Percentiles rank a stretch among this genome's conserved stretches.
Conservation (phyloP, 2,888 invertebrate genomes). For the Trisateles emortualis region DNA sequence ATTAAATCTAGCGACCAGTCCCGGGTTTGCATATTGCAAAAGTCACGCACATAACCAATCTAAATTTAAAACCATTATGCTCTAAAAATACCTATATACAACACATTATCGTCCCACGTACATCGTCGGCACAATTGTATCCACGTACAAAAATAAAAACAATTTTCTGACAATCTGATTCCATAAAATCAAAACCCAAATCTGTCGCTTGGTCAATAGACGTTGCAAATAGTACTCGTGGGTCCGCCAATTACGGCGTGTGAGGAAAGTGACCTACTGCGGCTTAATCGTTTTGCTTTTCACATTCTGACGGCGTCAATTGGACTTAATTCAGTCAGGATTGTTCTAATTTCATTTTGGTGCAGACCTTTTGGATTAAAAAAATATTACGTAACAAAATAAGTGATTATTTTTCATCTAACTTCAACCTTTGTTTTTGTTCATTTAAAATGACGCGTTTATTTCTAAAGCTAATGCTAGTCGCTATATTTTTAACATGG, state of each 20-base stretch:
- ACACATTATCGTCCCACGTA: constrained; percentile 14
- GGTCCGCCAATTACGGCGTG: constrained; percentile 31
- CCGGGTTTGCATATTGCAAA: too few relatives aligned
- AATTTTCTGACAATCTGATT: constrained; percentile 34
- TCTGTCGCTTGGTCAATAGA: constrained; percentile 31
- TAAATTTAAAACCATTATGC: not conserved
- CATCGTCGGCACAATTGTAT: constrained; percentile 3
- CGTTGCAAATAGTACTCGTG: constrained; percentile 27
- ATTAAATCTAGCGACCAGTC: too few relatives aligned
- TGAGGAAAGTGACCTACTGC: constrained; percentile 23
- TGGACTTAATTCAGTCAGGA: constrained; percentile 40
- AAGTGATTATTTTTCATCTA: too few relatives aligned
- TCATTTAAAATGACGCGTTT: too few relatives aligned
- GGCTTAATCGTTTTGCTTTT: constrained; percentile 39
- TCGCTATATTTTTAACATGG: too few relatives aligned
- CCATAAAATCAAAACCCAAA: constrained; percentile 40
- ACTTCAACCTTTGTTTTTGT: too few relatives aligned
- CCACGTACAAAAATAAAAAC: constrained; percentile 36
- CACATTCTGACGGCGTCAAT: constrained; percentile 37
- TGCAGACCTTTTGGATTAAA: constrained; percentile 7
- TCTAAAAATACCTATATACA: constrained; percentile 13
- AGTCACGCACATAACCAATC: not conserved
- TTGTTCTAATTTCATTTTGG: constrained; percentile 35
- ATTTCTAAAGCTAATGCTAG: too few relatives aligned
- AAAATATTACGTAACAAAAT: not conserved